These are phyloP conservation scores for Tenualosa ilisha DNA, from an alignment of 2,797 vertebrate genomes.

Conservation along the genomic window DNA sequence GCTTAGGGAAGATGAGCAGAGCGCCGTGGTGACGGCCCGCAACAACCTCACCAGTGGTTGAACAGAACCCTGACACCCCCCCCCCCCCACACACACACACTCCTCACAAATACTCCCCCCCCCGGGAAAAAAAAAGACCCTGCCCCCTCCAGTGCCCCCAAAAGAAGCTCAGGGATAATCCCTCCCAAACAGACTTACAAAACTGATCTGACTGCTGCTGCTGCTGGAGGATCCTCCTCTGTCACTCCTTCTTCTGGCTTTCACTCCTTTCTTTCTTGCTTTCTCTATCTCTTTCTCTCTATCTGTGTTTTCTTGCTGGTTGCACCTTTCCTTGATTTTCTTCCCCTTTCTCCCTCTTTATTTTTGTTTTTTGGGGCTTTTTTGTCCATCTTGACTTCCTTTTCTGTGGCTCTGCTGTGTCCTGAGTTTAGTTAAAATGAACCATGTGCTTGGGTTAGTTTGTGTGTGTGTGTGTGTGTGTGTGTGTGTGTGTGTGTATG, in stretches of 20 bases:
- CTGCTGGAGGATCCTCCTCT: too few species aligned
- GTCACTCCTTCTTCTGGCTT: background rate
- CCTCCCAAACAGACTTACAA: background rate
- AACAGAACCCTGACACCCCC: background rate
- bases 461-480: background rate
- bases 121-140: too few species aligned
- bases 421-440: background rate
- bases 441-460: too few species aligned
- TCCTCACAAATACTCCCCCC: too few species aligned
- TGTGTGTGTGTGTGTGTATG: constrained; percentile 20
- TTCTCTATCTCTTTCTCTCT: background rate
- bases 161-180: constrained; percentile 4
- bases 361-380: background rate
- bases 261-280: background rate
- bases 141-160: too few species aligned
- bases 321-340: too few species aligned
- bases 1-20: background rate
- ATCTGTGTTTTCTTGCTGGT: background rate
- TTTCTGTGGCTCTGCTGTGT: background rate
- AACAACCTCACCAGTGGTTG: background rate
- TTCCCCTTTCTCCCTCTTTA: too few species aligned
- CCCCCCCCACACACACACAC: background rate
- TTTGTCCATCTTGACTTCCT: too few species aligned
- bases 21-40: background rate
- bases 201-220: background rate